Percentiles rank a stretch among this genome's conserved stretches.
Evolutionary conservation across 2,113 vertebrate species (phyloP).

Genomic region (Emydocephalus ijimae): DNA sequence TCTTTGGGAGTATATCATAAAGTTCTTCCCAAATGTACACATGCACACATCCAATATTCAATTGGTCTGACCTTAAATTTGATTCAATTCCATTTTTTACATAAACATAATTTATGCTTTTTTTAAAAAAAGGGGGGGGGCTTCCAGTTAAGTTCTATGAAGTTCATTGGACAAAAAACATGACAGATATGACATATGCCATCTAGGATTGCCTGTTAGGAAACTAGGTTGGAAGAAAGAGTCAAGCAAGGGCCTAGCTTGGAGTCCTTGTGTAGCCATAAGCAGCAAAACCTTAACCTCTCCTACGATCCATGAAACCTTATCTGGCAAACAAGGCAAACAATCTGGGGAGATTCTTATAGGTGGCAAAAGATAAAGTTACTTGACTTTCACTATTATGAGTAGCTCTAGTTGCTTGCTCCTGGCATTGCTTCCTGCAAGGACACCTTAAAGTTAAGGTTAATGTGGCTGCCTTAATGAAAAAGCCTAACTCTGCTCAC

Average conservation of each 20-base stretch:
- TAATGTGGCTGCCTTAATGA: neutral
- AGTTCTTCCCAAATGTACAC: neutral
- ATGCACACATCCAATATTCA: neutral
- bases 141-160: neutral
- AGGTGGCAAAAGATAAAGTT: neutral
- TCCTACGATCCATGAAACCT: neutral
- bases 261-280: neutral
- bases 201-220: neutral
- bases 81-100: neutral
- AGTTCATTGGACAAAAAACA: neutral
- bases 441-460: neutral
- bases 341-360: neutral
- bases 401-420: neutral
- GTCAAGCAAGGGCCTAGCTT: neutral
- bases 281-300: neutral
- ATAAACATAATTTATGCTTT: neutral
- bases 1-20: neutral
- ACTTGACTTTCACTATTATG: neutral
- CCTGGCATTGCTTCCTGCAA: neutral
- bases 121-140: neutral
- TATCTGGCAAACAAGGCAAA: neutral
- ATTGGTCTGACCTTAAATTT: neutral
- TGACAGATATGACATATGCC: neutral
- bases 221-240: neutral
- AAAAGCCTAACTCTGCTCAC: neutral